phyloP scores from a whole-genome alignment of 2,113 vertebrate genomes.

The Equus quagga region DNA sequence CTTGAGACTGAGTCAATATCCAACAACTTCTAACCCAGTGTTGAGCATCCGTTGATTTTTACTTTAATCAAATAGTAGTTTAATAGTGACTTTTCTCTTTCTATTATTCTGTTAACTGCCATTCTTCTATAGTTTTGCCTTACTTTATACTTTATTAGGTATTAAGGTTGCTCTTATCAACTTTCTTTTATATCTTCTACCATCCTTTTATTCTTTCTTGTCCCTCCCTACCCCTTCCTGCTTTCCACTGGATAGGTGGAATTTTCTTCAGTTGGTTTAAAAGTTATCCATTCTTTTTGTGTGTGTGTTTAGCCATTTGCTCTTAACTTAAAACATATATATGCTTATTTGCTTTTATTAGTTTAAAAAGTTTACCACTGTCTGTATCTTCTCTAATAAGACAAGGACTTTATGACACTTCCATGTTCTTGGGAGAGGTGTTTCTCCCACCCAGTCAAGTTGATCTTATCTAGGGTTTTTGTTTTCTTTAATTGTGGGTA shows the following conservation, averaged over 20 bases:
- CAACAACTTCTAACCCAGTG: neutral
- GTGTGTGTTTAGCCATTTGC: neutral
- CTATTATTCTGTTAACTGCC: neutral
- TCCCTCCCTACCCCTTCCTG: neutral
- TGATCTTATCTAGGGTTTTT: neutral
- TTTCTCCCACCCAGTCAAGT: neutral
- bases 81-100: neutral
- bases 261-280: neutral
- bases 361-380: neutral
- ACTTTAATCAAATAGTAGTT: neutral
- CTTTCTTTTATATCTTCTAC: neutral
- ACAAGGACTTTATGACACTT: neutral
- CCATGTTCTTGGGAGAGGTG: neutral
- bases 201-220: neutral
- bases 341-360: neutral
- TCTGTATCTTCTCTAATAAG: neutral
- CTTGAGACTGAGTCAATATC: neutral
- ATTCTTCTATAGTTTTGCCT: neutral
- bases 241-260: neutral
- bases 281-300: neutral
- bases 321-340: neutral
- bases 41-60: neutral
- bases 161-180: neutral
- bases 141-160: neutral
- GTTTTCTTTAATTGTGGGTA: neutral